Evolutionary conservation across 2,797 vertebrate genomes (phyloP).

Genomic region (Cetoscarus ocellatus): DNA sequence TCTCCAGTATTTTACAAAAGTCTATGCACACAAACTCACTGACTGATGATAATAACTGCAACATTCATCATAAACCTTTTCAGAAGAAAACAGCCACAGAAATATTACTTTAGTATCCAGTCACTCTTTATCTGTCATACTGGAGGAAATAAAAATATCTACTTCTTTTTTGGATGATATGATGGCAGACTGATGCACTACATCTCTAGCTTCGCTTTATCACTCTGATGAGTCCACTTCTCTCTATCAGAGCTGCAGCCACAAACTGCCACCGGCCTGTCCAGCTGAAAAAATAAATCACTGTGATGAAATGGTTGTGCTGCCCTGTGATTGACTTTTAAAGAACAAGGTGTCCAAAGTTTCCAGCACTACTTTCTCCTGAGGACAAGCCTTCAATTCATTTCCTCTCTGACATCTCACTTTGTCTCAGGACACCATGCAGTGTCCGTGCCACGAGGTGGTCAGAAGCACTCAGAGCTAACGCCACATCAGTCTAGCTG

Average conservation of each 20-base stretch:
- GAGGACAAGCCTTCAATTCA: constrained; percentile 24
- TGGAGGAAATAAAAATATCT: background rate
- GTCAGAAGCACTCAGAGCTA: constrained; percentile 2
- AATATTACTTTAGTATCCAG: background rate
- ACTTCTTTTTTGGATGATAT: background rate
- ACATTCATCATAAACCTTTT: no score
- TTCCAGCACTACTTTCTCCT: constrained; percentile 41
- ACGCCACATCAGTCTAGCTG: background rate
- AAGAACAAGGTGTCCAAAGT: constrained; percentile 45
- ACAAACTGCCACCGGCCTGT: constrained; percentile 5
- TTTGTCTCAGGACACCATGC: constrained; percentile 38
- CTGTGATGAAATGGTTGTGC: constrained; percentile 33
- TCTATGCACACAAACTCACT: no score
- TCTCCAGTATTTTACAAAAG: no score
- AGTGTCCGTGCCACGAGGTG: constrained; percentile 6
- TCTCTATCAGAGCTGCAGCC: constrained; percentile 13
- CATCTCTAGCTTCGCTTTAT: constrained; percentile 19
- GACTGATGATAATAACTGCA: no score
- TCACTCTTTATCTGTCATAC: background rate
- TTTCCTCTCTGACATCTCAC: constrained; percentile 41
- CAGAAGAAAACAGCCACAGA: background rate
- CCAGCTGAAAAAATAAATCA: constrained; percentile 47
- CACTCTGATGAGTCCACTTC: constrained; percentile 10
- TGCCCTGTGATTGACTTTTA: constrained; percentile 38
- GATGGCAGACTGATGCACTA: background rate